Conservation (phyloP, 2,797 vertebrate species). For the Artibeus jamaicensis region DNA sequence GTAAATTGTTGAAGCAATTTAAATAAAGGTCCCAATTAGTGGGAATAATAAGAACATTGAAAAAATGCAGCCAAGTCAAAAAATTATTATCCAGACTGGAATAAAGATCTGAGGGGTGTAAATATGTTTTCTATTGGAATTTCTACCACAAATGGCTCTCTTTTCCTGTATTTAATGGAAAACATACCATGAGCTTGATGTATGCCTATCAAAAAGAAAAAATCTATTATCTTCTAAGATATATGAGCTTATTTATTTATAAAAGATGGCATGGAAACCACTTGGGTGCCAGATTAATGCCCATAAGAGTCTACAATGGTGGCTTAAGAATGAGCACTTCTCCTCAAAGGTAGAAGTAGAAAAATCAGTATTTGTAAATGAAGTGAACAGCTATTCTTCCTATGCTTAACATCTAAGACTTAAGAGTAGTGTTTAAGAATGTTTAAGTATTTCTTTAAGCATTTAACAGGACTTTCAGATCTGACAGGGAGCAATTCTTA, state of each 20-base stretch:
- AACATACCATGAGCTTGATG: slow-evolving; percentile 73
- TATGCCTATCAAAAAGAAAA: slow-evolving; percentile 69
- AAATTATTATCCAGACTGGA: slow-evolving; percentile 62
- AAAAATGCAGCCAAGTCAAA: slow-evolving; percentile 63
- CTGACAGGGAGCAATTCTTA: slow-evolving; percentile 16
- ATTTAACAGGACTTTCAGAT: not conserved
- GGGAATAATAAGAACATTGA: slow-evolving; percentile 50
- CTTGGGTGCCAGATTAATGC: not conserved
- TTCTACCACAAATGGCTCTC: slow-evolving; percentile 75
- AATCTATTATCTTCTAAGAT: slow-evolving; percentile 59
- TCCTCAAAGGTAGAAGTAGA: not conserved
- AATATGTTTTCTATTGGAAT: slow-evolving; percentile 80
- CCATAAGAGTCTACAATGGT: not conserved
- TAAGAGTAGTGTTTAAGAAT: not conserved
- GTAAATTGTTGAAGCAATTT: slow-evolving; percentile 66
- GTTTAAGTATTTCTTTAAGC: not conserved
- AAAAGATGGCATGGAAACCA: slow-evolving; percentile 23
- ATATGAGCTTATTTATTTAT: slow-evolving; percentile 24
- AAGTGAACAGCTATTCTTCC: not conserved
- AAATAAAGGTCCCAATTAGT: slow-evolving; percentile 71
- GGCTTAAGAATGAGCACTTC: not conserved
- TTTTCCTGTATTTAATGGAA: slow-evolving; percentile 78
- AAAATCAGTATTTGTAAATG: not conserved
- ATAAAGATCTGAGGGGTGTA: slow-evolving; percentile 72
- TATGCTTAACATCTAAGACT: not conserved